phyloP scores from a whole-genome alignment of 2,888 invertebrate genomes.

The Rhimphoctona megacephalus region DNA sequence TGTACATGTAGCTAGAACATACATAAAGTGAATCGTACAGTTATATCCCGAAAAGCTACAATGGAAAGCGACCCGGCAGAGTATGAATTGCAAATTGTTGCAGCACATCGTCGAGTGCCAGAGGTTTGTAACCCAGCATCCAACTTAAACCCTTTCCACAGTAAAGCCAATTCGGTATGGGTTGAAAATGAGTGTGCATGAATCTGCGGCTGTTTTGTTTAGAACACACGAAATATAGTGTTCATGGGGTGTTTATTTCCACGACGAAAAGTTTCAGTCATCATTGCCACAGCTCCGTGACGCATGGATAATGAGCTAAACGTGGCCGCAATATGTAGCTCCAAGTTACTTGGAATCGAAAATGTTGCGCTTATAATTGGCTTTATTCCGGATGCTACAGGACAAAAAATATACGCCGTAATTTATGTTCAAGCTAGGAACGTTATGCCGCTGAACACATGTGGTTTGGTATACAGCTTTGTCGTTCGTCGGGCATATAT shows the following conservation, averaged over 20 bases:
- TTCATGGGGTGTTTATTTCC: constrained; percentile 40
- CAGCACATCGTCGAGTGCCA: constrained; percentile 50
- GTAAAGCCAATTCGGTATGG: constrained; percentile 41
- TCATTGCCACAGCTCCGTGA: constrained; percentile 1
- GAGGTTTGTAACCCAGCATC: constrained; percentile 53
- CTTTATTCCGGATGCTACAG: neutral
- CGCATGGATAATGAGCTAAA: constrained; percentile 42
- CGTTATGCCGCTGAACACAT: neutral
- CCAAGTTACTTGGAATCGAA: constrained; percentile 23
- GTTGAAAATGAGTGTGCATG: constrained; percentile 51
- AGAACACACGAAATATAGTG: constrained; percentile 21
- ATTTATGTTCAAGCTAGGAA: neutral
- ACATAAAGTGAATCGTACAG: constrained; percentile 23
- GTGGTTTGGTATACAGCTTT: neutral
- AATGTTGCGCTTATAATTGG: constrained; percentile 41
- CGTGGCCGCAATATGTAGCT: constrained; percentile 1
- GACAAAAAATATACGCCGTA: neutral
- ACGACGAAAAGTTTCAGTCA: constrained; percentile 31
- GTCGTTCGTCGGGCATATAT: neutral
- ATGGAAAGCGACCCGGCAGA: constrained; percentile 42
- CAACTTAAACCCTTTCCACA: constrained; percentile 63
- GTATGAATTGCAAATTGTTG: constrained; percentile 73
- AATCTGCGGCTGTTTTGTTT: constrained; percentile 34
- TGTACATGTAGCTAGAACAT: constrained; percentile 8
- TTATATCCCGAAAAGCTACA: constrained; percentile 24